Evolutionary conservation across 2,113 vertebrate species (phyloP).

Genomic region (Leptobrachium ailaonicum): DNA sequence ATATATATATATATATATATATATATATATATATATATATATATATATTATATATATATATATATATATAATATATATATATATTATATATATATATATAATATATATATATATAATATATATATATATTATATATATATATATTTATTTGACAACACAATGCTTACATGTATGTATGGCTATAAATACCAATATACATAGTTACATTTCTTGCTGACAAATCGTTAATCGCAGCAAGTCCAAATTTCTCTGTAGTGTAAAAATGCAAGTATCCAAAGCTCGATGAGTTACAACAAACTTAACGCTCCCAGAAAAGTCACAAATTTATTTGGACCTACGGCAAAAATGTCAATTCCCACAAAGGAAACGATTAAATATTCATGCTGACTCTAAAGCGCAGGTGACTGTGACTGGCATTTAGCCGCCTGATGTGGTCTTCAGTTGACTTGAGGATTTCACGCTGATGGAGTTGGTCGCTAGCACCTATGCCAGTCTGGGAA

Average conservation of each 20-base stretch:
- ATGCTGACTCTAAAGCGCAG: slow-evolving; percentile 7
- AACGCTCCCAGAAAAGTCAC: not conserved
- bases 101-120: too few relatives aligned
- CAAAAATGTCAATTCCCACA: slow-evolving; percentile 4
- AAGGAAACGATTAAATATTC: slow-evolving; percentile 3
- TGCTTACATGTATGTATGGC: too few relatives aligned
- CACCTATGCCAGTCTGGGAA: slow-evolving; percentile 16
- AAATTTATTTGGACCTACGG: slow-evolving; percentile 4
- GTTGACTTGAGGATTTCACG: slow-evolving; percentile 5
- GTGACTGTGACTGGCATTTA: not conserved
- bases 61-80: too few relatives aligned
- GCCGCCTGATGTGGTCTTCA: not conserved
- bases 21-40: too few relatives aligned
- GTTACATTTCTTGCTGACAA: too few relatives aligned
- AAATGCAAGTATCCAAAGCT: not conserved
- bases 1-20: too few relatives aligned
- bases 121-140: too few relatives aligned
- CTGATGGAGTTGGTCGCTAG: not conserved
- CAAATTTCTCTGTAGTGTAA: not conserved
- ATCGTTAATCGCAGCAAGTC: too few relatives aligned
- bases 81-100: too few relatives aligned
- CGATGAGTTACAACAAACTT: not conserved
- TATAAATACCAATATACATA: too few relatives aligned
- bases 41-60: too few relatives aligned
- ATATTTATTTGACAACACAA: too few relatives aligned